Evolutionary conservation across 2,113 vertebrate genomes (phyloP).

Genomic region (Planiliza haematocheilus): DNA sequence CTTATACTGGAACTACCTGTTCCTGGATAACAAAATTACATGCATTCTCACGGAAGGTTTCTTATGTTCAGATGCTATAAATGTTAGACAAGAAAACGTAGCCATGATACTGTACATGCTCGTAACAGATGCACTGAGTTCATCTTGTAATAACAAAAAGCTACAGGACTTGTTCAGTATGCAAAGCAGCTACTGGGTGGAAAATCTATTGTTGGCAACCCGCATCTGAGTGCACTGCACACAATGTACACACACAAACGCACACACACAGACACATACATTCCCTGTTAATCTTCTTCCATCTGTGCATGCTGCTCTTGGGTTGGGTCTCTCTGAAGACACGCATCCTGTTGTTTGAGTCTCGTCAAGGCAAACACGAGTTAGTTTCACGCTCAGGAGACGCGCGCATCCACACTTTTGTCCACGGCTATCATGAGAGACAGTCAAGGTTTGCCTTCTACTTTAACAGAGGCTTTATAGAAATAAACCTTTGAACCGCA

Average conservation of each 20-base stretch:
- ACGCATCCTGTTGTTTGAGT: slow-evolving; percentile 11
- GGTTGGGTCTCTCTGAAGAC: slow-evolving; percentile 19
- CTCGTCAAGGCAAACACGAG: not conserved
- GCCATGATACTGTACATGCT: no score
- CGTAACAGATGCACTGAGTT: not conserved
- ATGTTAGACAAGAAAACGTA: not conserved
- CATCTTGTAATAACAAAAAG: slow-evolving; percentile 10
- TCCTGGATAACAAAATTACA: no score
- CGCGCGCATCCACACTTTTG: not conserved
- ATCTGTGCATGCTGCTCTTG: slow-evolving; percentile 53
- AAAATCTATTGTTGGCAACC: slow-evolving; percentile 46
- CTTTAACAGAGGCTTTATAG: not conserved
- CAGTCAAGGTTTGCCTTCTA: not conserved
- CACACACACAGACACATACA: slow-evolving; percentile 26
- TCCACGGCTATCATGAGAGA: not conserved
- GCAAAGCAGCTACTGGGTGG: slow-evolving; percentile 37
- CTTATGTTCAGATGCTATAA: no score
- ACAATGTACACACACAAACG: slow-evolving; percentile 29
- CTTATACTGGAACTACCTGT: no score
- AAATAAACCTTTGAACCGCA: no score
- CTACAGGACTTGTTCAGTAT: slow-evolving; percentile 43
- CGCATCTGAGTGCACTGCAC: slow-evolving; percentile 38
- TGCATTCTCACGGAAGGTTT: no score
- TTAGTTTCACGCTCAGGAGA: not conserved
- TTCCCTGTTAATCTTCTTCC: slow-evolving; percentile 55